Percentiles rank a stretch among this genome's conserved stretches.
Evolutionary conservation across 2,113 vertebrate genomes (phyloP).

Genomic region (Toxotes jaculatrix): DNA sequence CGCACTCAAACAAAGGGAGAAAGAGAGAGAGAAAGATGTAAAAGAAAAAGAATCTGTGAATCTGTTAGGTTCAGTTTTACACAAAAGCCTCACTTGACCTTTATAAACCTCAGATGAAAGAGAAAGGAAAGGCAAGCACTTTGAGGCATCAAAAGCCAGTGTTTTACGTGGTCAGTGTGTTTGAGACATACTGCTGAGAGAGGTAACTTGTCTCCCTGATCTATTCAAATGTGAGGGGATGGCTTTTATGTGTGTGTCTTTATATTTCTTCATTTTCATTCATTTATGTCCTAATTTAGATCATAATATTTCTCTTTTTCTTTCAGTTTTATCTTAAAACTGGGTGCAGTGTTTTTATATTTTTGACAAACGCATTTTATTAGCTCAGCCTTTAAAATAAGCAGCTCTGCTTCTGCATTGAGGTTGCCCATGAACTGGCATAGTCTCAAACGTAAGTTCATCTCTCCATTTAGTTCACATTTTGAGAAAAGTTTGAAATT

Average conservation of each 20-base stretch:
- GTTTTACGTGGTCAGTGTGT: slow-evolving; percentile 41
- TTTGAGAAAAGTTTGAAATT: neutral
- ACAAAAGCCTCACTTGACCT: slow-evolving; percentile 55
- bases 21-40: neutral
- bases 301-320: neutral
- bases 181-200: neutral
- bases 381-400: too few relatives aligned
- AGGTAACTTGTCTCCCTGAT: neutral
- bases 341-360: neutral
- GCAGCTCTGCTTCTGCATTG: too few relatives aligned
- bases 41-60: slow-evolving; percentile 43
- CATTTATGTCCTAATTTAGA: neutral
- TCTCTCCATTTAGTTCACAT: too few relatives aligned
- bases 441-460: too few relatives aligned
- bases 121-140: slow-evolving; percentile 52
- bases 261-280: slow-evolving; percentile 5
- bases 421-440: too few relatives aligned
- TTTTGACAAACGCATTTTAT: neutral
- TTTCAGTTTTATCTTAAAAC: neutral
- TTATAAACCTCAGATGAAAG: slow-evolving; percentile 44
- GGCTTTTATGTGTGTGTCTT: neutral
- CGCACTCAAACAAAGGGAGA: neutral
- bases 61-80: slow-evolving; percentile 39
- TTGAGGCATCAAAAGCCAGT: slow-evolving; percentile 42
- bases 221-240: slow-evolving; percentile 3